Evolutionary conservation across 2,888 invertebrate species (phyloP).

Genomic region (Meganola albula): DNA sequence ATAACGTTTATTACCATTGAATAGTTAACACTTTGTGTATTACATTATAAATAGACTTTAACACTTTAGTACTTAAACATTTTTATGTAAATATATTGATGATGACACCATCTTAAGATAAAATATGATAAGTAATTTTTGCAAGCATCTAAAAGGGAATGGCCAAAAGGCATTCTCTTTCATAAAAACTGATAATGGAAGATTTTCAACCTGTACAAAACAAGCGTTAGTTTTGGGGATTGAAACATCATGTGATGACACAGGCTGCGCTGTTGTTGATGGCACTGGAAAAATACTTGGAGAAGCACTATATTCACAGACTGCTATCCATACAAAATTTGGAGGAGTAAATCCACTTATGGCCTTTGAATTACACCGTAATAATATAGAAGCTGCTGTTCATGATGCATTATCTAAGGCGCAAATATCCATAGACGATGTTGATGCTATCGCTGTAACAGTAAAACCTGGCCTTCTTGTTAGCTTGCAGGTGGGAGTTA

Average conservation of each 20-base stretch:
- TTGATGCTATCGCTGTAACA: constrained; percentile 95
- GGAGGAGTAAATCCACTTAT: constrained; percentile 95
- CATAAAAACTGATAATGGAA: constrained; percentile 3
- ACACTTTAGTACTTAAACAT: too few relatives aligned
- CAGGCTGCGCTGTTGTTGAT: constrained; percentile 93
- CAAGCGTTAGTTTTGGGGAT: constrained; percentile 85
- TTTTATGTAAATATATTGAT: too few relatives aligned
- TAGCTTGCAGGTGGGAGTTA: constrained; percentile 87
- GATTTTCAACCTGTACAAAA: constrained; percentile 7
- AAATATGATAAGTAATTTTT: not conserved
- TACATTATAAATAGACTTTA: too few relatives aligned
- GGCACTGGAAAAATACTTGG: constrained; percentile 84
- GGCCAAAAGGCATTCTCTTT: not conserved
- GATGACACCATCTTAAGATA: too few relatives aligned
- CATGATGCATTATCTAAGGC: constrained; percentile 81
- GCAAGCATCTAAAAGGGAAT: not conserved
- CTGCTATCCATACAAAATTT: constrained; percentile 81
- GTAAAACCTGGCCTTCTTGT: constrained; percentile 90
- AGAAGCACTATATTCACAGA: constrained; percentile 90
- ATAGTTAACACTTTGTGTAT: too few relatives aligned
- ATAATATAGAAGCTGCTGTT: constrained; percentile 86
- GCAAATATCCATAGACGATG: constrained; percentile 75
- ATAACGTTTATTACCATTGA: too few relatives aligned
- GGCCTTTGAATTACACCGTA: constrained; percentile 88
- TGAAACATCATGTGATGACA: constrained; percentile 99